Percentiles rank a stretch among this genome's conserved stretches.
phyloP scores from a whole-genome alignment of 2,797 vertebrate species.

The Aulostomus chinensis region DNA sequence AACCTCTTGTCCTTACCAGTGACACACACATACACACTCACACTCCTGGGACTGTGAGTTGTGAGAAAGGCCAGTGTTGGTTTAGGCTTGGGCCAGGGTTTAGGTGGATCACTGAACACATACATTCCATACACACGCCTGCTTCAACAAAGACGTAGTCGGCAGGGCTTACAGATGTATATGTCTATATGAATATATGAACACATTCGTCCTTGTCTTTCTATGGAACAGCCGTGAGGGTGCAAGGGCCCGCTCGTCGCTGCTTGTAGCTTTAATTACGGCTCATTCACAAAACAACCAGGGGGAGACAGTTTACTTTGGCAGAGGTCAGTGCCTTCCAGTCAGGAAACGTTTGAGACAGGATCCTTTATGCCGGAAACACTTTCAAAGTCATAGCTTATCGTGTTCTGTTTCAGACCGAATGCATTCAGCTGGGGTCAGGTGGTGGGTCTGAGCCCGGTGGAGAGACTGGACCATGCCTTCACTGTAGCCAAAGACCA shows the following conservation, averaged over 20 bases:
- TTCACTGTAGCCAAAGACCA: constrained; percentile 90
- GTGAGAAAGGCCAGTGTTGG: constrained; percentile 70
- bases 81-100: constrained; percentile 69
- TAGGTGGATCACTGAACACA: constrained; percentile 68
- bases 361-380: no score
- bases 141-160: constrained; percentile 26
- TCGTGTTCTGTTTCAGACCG: constrained; percentile 78
- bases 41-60: constrained; percentile 28
- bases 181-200: no score
- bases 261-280: no score
- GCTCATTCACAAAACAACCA: no score
- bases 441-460: constrained; percentile 80
- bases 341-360: no score
- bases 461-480: constrained; percentile 90
- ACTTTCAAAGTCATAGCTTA: not conserved
- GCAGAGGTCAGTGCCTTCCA: no score
- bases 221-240: no score
- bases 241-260: no score
- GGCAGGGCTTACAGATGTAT: no score
- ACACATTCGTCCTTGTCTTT: no score
- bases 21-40: constrained; percentile 34
- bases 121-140: constrained; percentile 63
- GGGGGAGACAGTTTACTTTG: no score
- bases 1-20: constrained; percentile 46
- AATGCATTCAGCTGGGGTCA: constrained; percentile 89